A percentile compares a stretch with the other conserved stretches of the same genome.
Evolutionary conservation across 2,113 vertebrate genomes (phyloP).

Genomic region (Proteles cristata): DNA sequence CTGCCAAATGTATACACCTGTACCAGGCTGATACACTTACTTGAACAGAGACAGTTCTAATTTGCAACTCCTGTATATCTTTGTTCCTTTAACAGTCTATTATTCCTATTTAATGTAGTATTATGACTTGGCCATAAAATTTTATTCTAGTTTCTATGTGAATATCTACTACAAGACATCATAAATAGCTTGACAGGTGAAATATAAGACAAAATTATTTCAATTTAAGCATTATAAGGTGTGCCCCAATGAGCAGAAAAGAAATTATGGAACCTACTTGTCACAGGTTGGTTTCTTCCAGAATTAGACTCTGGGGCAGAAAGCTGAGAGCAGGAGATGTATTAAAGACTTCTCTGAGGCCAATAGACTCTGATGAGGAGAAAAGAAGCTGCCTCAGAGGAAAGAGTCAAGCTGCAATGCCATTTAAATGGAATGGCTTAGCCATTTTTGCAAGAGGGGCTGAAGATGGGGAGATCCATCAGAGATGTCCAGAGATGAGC

Average conservation of each 20-base stretch:
- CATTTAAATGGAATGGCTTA: not conserved
- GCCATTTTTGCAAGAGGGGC: not conserved
- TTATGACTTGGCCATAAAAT: not conserved
- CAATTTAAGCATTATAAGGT: not conserved
- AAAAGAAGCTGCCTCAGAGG: not conserved
- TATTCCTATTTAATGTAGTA: slow-evolving; percentile 57
- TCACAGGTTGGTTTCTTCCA: not conserved
- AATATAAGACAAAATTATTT: not conserved
- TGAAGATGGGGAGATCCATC: not conserved
- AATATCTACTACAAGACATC: not conserved
- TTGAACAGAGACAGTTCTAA: not conserved
- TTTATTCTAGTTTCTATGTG: not conserved
- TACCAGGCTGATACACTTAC: not conserved
- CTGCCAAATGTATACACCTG: not conserved
- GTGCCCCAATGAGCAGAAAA: not conserved
- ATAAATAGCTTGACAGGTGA: not conserved
- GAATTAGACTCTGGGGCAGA: not conserved
- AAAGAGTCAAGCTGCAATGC: not conserved
- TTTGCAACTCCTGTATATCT: not conserved
- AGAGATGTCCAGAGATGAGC: not conserved
- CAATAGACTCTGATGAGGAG: not conserved
- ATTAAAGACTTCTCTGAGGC: not conserved
- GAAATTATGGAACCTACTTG: not conserved
- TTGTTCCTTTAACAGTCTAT: slow-evolving; percentile 37
- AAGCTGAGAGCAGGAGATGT: not conserved